Percentiles rank a stretch among this genome's conserved stretches.
Conservation (phyloP, 1,140 invertebrate genomes). For the Cotesia vestalis region DNA sequence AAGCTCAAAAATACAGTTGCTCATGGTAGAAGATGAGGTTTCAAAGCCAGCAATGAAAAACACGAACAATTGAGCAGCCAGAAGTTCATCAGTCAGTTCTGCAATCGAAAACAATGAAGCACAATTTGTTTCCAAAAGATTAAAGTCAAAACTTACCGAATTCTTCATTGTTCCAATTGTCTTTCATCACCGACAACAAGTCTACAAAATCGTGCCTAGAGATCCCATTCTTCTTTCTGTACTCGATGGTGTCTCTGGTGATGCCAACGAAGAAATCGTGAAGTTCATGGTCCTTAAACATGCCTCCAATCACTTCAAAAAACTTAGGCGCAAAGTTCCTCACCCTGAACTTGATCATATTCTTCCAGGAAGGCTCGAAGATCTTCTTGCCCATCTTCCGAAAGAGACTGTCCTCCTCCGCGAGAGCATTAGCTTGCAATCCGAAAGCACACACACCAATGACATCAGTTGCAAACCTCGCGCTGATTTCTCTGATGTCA, state of each 20-base stretch:
- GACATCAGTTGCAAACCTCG: conserved; percentile 67
- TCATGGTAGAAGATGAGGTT: conserved; percentile 72
- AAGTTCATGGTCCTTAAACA: background rate
- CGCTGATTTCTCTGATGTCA: conserved; percentile 65
- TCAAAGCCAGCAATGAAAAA: conserved; percentile 78
- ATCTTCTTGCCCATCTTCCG: conserved; percentile 54
- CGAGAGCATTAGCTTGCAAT: conserved; percentile 65
- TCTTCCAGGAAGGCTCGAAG: background rate
- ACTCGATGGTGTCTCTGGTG: conserved; percentile 16
- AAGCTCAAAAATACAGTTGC: conserved; percentile 70
- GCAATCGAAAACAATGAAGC: background rate
- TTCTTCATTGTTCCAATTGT: conserved; percentile 49
- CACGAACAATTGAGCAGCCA: conserved; percentile 70
- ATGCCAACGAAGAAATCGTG: conserved; percentile 13
- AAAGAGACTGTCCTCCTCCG: conserved; percentile 64
- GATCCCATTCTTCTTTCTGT: conserved; percentile 19
- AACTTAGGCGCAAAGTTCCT: conserved; percentile 5
- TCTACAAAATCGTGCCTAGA: conserved; percentile 20
- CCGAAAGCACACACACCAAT: conserved; percentile 70
- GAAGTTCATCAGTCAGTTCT: conserved; percentile 40
- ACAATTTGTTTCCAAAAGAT: background rate
- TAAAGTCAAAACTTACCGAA: background rate
- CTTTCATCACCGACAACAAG: conserved; percentile 63
- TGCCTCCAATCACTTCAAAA: conserved; percentile 11
- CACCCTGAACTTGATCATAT: background rate